phyloP scores from a whole-genome alignment of 2,888 invertebrate genomes.

The Drosophila siamana region DNA sequence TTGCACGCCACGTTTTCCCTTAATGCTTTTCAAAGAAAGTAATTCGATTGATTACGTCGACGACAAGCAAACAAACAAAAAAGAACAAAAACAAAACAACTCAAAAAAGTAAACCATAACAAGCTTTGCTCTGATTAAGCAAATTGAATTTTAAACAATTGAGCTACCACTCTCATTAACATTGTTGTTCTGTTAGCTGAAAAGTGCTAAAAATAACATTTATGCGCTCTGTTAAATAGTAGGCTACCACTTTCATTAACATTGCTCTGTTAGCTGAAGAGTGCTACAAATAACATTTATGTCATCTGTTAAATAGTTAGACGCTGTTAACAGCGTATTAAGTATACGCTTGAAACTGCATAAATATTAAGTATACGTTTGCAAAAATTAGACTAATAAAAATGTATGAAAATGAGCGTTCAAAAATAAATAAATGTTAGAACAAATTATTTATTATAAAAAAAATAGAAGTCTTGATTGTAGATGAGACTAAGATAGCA shows the following conservation, averaged over 20 bases:
- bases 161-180: conserved; percentile 2
- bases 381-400: no score
- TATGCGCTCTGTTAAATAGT: neutral
- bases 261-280: neutral
- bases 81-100: neutral
- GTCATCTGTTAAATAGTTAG: neutral
- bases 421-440: no score
- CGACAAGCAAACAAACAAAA: conserved; percentile 5
- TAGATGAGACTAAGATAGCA: neutral
- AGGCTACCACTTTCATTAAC: neutral
- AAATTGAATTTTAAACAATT: conserved; percentile 12
- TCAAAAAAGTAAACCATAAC: conserved; percentile 6
- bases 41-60: conserved; percentile 27
- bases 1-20: conserved; percentile 26
- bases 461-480: neutral
- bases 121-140: conserved; percentile 7
- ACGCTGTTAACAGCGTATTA: no score
- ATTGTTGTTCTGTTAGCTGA: conserved; percentile 2
- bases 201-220: neutral
- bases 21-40: conserved; percentile 27
- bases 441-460: no score
- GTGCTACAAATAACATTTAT: neutral
- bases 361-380: conserved; percentile 14
- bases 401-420: no score
- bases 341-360: no score